Evolutionary conservation across 2,888 invertebrate genomes (phyloP).

Genomic region (Tipula confusa): DNA sequence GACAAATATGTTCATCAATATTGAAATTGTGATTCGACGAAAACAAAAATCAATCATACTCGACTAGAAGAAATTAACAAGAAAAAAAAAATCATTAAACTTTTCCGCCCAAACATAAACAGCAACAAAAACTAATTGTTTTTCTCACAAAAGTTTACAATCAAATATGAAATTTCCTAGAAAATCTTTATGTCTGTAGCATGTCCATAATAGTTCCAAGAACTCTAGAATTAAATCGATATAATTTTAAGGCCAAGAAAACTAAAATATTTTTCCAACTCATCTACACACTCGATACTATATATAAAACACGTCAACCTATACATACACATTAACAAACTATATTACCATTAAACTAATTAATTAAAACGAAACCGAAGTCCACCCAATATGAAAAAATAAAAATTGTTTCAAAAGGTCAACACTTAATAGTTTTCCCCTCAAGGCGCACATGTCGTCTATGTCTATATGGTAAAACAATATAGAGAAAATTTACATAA

Average conservation of each 20-base stretch:
- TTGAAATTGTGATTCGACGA: background rate
- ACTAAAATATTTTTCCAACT: background rate
- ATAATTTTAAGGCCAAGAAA: background rate
- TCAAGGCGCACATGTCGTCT: background rate
- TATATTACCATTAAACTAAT: background rate
- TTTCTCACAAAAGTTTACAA: background rate
- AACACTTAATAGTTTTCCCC: background rate
- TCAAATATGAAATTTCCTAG: background rate
- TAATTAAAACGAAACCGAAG: background rate
- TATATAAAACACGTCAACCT: background rate
- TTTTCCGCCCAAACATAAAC: background rate
- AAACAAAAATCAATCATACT: background rate
- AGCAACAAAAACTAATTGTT: background rate
- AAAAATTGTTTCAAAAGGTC: background rate
- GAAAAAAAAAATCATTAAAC: background rate
- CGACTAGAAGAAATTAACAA: background rate
- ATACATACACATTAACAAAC: background rate
- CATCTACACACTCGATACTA: background rate
- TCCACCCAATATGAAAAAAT: background rate
- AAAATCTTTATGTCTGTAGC: background rate
- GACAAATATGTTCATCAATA: background rate
- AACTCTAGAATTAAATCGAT: background rate
- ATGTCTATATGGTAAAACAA: background rate
- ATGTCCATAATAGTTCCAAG: background rate
- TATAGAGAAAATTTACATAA: background rate